Conservation (phyloP, 2,888 invertebrate species). For the Coelinius sp. region DNA sequence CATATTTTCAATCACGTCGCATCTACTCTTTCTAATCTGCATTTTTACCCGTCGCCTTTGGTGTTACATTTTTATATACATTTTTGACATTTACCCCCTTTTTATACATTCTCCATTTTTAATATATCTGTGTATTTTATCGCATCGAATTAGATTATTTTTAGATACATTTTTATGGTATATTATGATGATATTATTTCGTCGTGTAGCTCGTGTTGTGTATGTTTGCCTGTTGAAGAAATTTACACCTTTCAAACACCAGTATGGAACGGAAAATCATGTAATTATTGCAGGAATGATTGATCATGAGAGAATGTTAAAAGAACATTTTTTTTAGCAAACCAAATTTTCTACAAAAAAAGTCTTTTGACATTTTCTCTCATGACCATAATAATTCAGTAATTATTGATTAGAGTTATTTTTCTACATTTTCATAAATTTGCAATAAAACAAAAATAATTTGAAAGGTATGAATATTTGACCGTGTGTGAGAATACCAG, state of each 20-base stretch:
- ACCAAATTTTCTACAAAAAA: too few species aligned
- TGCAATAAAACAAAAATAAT: too few species aligned
- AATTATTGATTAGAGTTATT: too few species aligned
- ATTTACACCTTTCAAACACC: neutral
- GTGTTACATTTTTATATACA: conserved; percentile 43
- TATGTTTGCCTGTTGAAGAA: conserved; percentile 50
- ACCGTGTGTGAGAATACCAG: conserved; percentile 41
- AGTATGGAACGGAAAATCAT: neutral
- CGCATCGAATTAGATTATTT: conserved; percentile 31
- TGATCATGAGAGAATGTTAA: too few species aligned
- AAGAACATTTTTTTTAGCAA: too few species aligned
- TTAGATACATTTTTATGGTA: conserved; percentile 44
- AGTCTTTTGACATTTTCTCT: too few species aligned
- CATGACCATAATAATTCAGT: too few species aligned
- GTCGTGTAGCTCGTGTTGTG: conserved; percentile 56
- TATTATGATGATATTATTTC: conserved; percentile 34
- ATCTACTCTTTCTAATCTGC: conserved; percentile 42
- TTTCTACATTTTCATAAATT: too few species aligned
- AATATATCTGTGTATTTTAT: conserved; percentile 38
- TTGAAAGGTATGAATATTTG: conserved; percentile 33
- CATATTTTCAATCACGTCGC: conserved; percentile 30
- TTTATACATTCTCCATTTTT: conserved; percentile 46
- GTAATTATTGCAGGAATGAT: too few species aligned
- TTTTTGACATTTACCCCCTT: conserved; percentile 43
- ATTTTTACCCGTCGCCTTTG: conserved; percentile 38